Conservation (phyloP, 2,113 vertebrate genomes). For the Urocolius indicus region DNA sequence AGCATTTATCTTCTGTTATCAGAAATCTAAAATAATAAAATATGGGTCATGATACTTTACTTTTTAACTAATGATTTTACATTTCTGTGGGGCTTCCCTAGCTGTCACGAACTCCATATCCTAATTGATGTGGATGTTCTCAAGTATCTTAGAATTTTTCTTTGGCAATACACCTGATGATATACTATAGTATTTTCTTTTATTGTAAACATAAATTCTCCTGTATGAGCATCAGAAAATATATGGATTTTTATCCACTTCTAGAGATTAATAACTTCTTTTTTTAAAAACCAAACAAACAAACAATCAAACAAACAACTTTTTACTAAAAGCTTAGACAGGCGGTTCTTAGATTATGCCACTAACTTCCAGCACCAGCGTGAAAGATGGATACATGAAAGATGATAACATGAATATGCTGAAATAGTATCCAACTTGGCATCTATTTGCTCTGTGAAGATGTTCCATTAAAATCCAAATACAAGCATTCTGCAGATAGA, state of each 20-base stretch:
- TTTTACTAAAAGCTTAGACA: not conserved
- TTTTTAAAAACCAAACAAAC: too few relatives aligned
- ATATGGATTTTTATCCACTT: not conserved
- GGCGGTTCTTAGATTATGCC: not conserved
- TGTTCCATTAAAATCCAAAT: not conserved
- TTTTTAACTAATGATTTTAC: not conserved
- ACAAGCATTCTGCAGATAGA: not conserved
- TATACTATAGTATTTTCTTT: not conserved
- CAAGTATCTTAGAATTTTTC: not conserved
- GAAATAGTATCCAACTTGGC: not conserved
- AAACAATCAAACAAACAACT: not conserved
- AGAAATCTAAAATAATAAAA: not conserved
- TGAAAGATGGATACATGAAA: not conserved
- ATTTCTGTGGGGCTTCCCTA: not conserved
- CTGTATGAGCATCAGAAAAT: not conserved
- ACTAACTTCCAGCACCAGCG: not conserved
- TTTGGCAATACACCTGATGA: not conserved
- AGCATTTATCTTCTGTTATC: not conserved
- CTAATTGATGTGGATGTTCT: not conserved
- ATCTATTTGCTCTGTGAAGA: not conserved
- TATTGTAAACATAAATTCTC: not conserved
- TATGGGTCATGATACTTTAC: not conserved
- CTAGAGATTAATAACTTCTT: not conserved
- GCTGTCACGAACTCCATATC: not conserved
- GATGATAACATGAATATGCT: not conserved